These are phyloP conservation scores for Pedicia rivosa DNA, from an alignment of 2,888 invertebrate species.

Conservation along the genomic window DNA sequence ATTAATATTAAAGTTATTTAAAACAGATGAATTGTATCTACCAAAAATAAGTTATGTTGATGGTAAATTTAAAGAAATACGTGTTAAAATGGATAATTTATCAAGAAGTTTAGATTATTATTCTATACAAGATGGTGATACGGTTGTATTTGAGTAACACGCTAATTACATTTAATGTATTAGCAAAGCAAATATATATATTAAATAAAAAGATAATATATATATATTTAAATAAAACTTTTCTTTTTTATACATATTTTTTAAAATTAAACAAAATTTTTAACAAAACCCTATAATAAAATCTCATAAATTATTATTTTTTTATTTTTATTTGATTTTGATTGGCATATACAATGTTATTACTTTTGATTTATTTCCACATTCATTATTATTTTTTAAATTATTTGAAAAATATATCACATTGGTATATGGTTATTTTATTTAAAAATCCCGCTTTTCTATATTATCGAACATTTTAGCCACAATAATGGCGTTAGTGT, in stretches of 20 bases:
- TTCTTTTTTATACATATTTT: neutral
- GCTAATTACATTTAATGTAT: neutral
- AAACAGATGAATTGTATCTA: conserved; percentile 24
- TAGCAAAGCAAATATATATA: conserved; percentile 1
- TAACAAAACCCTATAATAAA: no score
- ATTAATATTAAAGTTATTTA: conserved; percentile 60
- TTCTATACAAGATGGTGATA: conserved; percentile 71
- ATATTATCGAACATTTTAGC: no score
- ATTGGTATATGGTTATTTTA: no score
- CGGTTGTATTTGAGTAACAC: conserved; percentile 50
- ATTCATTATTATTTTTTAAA: no score
- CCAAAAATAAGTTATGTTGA: conserved; percentile 34
- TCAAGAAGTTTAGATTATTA: conserved; percentile 70
- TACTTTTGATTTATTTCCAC: no score
- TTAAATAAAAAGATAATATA: conserved; percentile 1
- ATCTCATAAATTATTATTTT: no score
- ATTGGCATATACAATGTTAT: no score
- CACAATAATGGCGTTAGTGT: no score
- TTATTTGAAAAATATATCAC: no score
- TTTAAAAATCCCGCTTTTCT: no score
- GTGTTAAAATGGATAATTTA: conserved; percentile 63
- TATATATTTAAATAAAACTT: neutral
- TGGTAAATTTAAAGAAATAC: conserved; percentile 41
- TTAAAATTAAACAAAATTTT: neutral
- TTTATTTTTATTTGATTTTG: no score